Evolutionary conservation across 2,888 invertebrate species (phyloP), one percentile per base, ranked within the genome.

Genomic region (Vanessa cardui): DNA sequence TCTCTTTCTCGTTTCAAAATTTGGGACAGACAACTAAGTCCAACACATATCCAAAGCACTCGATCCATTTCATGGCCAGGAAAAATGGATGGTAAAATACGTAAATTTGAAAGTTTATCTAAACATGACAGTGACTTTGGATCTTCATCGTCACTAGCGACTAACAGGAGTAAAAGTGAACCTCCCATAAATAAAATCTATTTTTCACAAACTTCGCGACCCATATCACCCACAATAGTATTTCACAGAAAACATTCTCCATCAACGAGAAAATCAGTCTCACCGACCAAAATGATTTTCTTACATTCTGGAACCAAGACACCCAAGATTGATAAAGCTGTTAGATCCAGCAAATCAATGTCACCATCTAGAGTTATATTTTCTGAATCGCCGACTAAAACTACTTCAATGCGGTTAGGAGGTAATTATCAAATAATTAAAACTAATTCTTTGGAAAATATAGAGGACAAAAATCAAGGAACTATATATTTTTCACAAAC

Each of bases 1-100:
- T 94, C 95, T 2, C 94, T 95, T 74, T 96, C 96, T 1, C 95
- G 95, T 76, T 96, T 96, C 82, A 94, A 94, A 77, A 93, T 94
- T 76, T 93, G 95, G 89, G 96, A 96, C 77, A 92, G 92, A 71
- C 83, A 81, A 79, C 85, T 81, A 68, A 95, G 90, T 80, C 94
- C 88, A 68, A 83, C 79, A 15, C 79, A 92, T 73, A 89, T 93
- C 33, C 90, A 93, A 18, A 95, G 94, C 77, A 94, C 95, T 0
- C 93, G 94, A 72, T 93, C 94, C 0, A 87, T 94, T 50, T 94
- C 94, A 31, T 94, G 95, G 94, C 93, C 94, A 0, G 94, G 95
- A 31, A 94, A 94, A 80, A 89, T 92, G 83, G 85, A 94, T 68
- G 88, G 90, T 8, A 89, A 93, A 74, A 81, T 93, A 72, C 80